A percentile compares a stretch with the other conserved stretches of the same genome.
Evolutionary conservation across 2,888 invertebrate genomes (phyloP).

Genomic region (Drosophila neoperkinsi): DNA sequence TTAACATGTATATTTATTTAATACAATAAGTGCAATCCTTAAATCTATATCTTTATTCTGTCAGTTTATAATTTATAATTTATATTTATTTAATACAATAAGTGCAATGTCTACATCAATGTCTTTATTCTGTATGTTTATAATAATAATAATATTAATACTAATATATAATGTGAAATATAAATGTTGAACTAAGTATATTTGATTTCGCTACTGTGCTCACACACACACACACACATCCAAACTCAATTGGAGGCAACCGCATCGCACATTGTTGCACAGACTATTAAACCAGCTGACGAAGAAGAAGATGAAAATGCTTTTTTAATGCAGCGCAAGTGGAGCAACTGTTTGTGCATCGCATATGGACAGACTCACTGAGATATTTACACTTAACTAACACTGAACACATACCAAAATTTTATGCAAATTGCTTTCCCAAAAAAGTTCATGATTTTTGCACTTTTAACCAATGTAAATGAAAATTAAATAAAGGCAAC

Average conservation of each 20-base stretch:
- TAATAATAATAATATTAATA: neutral
- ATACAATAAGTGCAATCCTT: neutral
- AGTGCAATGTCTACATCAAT: neutral
- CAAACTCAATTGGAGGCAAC: neutral
- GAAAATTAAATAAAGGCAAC: neutral
- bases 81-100: neutral
- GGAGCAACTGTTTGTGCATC: constrained; percentile 60
- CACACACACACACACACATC: neutral
- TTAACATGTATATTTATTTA: neutral
- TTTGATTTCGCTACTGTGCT: constrained; percentile 35
- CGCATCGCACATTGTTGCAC: constrained; percentile 65
- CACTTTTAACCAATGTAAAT: neutral
- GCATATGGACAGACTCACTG: constrained; percentile 22
- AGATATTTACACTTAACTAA: constrained; percentile 44
- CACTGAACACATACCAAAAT: constrained; percentile 32
- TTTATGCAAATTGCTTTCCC: constrained; percentile 35
- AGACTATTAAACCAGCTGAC: constrained; percentile 64
- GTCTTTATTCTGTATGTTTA: neutral
- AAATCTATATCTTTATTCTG: neutral
- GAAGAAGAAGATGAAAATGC: constrained; percentile 60
- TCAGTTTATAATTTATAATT: neutral
- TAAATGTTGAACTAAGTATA: neutral
- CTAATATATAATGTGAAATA: neutral
- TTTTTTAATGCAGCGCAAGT: constrained; percentile 76
- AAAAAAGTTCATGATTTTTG: constrained; percentile 17